A percentile compares a stretch with the other conserved stretches of the same genome.
These are phyloP conservation scores for Nerophis lumbriciformis DNA, from an alignment of 2,113 vertebrate species.

Conservation along the genomic window DNA sequence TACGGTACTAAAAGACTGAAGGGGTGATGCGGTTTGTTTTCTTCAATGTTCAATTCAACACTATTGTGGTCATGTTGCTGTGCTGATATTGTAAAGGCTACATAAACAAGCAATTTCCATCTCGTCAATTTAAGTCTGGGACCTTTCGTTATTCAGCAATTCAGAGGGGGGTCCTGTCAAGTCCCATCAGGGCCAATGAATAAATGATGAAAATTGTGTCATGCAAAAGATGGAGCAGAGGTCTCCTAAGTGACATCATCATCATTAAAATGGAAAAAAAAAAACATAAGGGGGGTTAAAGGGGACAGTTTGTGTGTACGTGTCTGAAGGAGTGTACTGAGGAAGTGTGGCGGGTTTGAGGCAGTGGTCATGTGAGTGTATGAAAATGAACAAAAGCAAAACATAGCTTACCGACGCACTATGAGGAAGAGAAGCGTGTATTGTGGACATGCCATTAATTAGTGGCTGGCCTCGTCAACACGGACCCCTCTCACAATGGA, in stretches of 20 bases:
- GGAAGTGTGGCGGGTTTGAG: slow-evolving; percentile 22
- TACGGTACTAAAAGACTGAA: no score
- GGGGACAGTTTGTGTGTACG: slow-evolving; percentile 16
- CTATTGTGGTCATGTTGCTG: not conserved
- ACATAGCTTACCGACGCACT: slow-evolving; percentile 33
- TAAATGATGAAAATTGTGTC: slow-evolving; percentile 53
- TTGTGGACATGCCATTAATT: slow-evolving; percentile 15
- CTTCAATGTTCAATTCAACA: not conserved
- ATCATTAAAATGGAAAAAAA: slow-evolving; percentile 25
- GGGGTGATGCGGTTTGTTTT: not conserved
- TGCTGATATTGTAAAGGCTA: not conserved
- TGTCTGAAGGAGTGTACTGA: slow-evolving; percentile 8
- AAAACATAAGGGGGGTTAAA: not conserved
- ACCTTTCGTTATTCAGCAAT: slow-evolving; percentile 56
- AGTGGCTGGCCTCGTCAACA: slow-evolving; percentile 19
- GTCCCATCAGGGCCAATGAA: slow-evolving; percentile 57
- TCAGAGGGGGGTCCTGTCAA: slow-evolving; percentile 46
- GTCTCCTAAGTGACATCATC: slow-evolving; percentile 55
- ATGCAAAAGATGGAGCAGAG: slow-evolving; percentile 56
- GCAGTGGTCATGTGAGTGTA: slow-evolving; percentile 14
- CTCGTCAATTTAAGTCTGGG: slow-evolving; percentile 2
- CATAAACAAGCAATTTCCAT: not conserved
- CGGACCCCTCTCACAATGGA: slow-evolving; percentile 46
- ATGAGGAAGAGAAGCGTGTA: not conserved
- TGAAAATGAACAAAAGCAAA: slow-evolving; percentile 44